Conservation (phyloP, 2,888 invertebrate species). For the Poecilobothrus nobilitatus region DNA sequence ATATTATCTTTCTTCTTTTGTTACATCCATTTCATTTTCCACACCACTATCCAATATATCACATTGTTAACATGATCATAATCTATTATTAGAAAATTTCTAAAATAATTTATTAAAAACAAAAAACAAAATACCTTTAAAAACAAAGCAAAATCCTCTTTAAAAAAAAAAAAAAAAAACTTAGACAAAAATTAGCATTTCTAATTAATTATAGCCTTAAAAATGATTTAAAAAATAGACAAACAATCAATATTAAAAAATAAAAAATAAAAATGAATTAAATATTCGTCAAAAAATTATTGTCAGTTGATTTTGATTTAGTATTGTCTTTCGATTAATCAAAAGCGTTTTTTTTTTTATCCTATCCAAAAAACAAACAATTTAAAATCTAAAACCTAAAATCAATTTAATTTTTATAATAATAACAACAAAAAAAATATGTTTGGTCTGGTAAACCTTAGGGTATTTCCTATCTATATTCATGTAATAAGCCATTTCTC, state of each 20-base stretch:
- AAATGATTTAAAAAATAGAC: background rate
- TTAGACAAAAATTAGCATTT: background rate
- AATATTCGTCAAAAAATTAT: conserved; percentile 5
- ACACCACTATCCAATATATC: too few species aligned
- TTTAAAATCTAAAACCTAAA: too few species aligned
- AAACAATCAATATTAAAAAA: background rate
- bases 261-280: background rate
- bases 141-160: too few species aligned
- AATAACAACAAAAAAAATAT: too few species aligned
- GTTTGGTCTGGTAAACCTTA: too few species aligned
- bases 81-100: background rate
- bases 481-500: too few species aligned
- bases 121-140: background rate
- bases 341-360: background rate
- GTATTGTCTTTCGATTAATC: conserved; percentile 4
- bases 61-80: too few species aligned
- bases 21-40: too few species aligned
- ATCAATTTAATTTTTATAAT: too few species aligned
- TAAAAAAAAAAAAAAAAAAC: background rate
- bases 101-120: background rate
- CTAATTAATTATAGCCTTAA: background rate
- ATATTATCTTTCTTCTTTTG: too few species aligned
- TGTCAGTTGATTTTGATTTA: conserved; percentile 3
- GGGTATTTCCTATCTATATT: too few species aligned
- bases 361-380: too few species aligned